A percentile compares a stretch with the other conserved stretches of the same genome.
phyloP scores from a whole-genome alignment of 2,113 vertebrate genomes.

The Riparia riparia region DNA sequence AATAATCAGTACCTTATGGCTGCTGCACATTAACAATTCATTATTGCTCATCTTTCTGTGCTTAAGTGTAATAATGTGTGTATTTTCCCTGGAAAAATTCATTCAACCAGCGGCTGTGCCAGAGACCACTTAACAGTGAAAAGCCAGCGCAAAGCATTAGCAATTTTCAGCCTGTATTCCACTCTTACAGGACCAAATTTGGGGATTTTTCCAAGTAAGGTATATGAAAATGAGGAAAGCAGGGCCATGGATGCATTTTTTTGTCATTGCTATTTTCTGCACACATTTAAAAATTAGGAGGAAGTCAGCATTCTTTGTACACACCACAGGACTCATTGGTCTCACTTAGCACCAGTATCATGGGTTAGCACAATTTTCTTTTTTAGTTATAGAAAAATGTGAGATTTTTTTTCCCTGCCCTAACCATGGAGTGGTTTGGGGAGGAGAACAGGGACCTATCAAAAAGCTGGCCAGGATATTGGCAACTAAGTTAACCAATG shows the following conservation, averaged over 20 bases:
- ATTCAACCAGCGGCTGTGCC: not conserved
- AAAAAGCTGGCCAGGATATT: no score
- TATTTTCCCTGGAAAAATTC: constrained; percentile 30
- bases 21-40: not conserved
- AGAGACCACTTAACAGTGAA: not conserved
- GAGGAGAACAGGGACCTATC: no score
- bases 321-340: not conserved
- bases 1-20: not conserved
- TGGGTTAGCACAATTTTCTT: no score
- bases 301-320: not conserved
- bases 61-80: constrained; percentile 27
- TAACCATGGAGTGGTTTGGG: no score
- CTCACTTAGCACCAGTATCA: not conserved
- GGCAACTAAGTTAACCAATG: no score
- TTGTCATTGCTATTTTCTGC: not conserved
- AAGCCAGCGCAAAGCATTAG: not conserved
- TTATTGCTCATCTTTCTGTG: not conserved
- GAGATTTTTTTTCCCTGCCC: no score
- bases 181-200: not conserved
- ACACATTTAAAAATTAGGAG: not conserved
- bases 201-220: not conserved
- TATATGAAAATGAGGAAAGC: not conserved
- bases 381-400: no score
- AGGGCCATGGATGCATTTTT: accelerated
- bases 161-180: not conserved